phyloP scores from a whole-genome alignment of 2,888 invertebrate genomes.

The Eristalinus aeneus region DNA sequence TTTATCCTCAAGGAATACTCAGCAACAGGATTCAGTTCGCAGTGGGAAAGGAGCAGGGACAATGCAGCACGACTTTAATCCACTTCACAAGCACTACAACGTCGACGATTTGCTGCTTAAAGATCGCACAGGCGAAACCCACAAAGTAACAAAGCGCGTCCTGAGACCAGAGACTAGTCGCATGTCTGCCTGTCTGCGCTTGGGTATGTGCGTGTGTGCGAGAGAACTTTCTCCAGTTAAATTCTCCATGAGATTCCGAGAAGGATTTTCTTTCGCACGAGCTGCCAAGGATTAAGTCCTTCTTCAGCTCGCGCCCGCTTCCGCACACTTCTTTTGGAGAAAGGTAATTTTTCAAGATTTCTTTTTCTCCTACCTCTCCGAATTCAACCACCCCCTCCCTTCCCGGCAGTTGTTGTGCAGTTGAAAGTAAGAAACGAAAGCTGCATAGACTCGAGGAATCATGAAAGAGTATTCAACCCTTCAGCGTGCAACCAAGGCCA shows the following conservation, averaged over 20 bases:
- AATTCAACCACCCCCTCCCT: not conserved
- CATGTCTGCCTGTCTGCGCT: not conserved
- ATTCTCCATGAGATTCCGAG: slow-evolving; percentile 68
- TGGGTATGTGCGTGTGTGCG: not conserved
- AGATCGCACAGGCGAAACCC: slow-evolving; percentile 23
- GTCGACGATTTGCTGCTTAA: slow-evolving; percentile 23
- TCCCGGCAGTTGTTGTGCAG: not conserved
- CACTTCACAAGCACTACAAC: slow-evolving; percentile 36
- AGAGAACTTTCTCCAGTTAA: slow-evolving; percentile 60
- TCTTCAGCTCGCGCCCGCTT: slow-evolving; percentile 5
- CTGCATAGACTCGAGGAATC: slow-evolving; percentile 4
- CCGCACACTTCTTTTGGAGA: slow-evolving; percentile 41
- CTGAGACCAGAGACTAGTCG: slow-evolving; percentile 20
- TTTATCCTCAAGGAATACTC: slow-evolving; percentile 50
- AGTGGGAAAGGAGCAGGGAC: not conserved
- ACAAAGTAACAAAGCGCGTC: slow-evolving; percentile 60
- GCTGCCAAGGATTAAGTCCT: slow-evolving; percentile 53
- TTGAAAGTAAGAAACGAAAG: slow-evolving; percentile 28
- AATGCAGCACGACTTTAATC: slow-evolving; percentile 50
- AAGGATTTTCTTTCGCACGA: slow-evolving; percentile 69
- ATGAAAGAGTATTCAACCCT: slow-evolving; percentile 33
- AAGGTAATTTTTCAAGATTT: slow-evolving; percentile 55
- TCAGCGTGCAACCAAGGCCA: not conserved
- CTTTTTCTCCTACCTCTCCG: not conserved
- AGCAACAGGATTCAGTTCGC: slow-evolving; percentile 26